Evolutionary conservation across 37 sponge, comb jelly and placozoan genomes (phyloP), one percentile per base, ranked within the genome.

Genomic region (Spongia lamella): DNA sequence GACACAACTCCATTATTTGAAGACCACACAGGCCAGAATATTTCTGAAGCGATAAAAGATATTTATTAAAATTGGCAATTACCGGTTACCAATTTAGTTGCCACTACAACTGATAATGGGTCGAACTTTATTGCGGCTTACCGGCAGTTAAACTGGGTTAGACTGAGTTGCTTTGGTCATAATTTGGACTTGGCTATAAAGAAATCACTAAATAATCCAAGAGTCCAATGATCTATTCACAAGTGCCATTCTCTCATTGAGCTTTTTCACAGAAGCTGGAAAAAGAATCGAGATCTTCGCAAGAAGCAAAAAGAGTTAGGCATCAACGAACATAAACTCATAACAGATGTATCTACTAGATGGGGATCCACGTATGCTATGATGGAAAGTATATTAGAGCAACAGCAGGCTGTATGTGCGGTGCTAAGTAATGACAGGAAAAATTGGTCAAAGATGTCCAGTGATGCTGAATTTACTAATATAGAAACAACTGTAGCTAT

Each of bases 91-190:
- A 37, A 17, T 57, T 58, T 58, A 19, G 74, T 73, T 13, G 17
- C 38, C 35, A 66, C 21, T 38, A 34, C 68, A 36, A 66, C 68
- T 36, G 68, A 73, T 36, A 73, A 58, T 73, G 74, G 74, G 3
- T 58, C 60, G 0, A 71, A 51, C 38, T 51, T 71, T 53, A 32
- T 73, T 36, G 15, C 36, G 22, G 74, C 74, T 34, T 58, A 35
- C 56, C 9, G 56, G 26, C 29, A 19, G 38, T 58, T 73, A 9
- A 34, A 56, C 17, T 56, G 43, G 59, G 59, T 58, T 32, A 29
- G 74, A 38, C 20, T 73, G 11, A 58, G 60, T 73, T 73, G 74
- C 35, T 73, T 66, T 73, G 74, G 59, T 27, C 60, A 73, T 19
- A 73, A 56, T 33, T 38, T 57, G 1, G 60, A 73, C 35, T 38